These are phyloP conservation scores for Halcyon malimbica DNA, from an alignment of 2,113 vertebrate genomes.

Conservation along the genomic window DNA sequence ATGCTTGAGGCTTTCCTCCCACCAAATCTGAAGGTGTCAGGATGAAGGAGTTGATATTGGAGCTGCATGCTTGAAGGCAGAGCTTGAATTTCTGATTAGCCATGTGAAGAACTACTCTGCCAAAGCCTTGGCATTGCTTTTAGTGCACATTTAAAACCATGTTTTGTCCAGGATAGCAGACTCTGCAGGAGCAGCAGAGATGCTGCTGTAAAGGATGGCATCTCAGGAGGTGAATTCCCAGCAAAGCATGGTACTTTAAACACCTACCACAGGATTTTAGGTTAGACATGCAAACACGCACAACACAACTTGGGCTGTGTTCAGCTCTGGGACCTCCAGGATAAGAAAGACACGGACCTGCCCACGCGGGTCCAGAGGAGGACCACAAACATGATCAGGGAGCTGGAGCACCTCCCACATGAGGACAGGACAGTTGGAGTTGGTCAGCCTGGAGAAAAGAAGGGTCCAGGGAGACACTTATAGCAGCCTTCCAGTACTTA, in stretches of 20 bases:
- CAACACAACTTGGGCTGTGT: not conserved
- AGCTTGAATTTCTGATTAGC: not conserved
- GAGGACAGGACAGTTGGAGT: too few species aligned
- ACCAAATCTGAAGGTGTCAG: not conserved
- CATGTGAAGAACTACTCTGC: not conserved
- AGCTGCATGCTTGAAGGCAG: not conserved
- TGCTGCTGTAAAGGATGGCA: not conserved
- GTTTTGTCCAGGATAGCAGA: not conserved
- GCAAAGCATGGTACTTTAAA: not conserved
- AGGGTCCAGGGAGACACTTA: too few species aligned
- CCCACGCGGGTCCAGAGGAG: too few species aligned
- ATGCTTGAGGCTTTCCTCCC: not conserved
- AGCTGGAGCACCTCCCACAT: too few species aligned
- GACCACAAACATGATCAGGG: too few species aligned
- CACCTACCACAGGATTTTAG: not conserved
- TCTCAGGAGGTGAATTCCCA: not conserved
- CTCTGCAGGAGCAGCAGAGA: not conserved
- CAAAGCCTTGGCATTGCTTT: not conserved
- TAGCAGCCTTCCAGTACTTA: too few species aligned
- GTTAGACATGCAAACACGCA: not conserved
- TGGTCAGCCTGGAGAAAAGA: too few species aligned
- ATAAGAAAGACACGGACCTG: too few species aligned
- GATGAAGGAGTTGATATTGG: not conserved
- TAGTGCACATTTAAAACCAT: not conserved
- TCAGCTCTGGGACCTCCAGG: too few species aligned